Base-by-base conservation (phyloP, 1,140 invertebrate species). In the Drosophila aff. region DNA sequence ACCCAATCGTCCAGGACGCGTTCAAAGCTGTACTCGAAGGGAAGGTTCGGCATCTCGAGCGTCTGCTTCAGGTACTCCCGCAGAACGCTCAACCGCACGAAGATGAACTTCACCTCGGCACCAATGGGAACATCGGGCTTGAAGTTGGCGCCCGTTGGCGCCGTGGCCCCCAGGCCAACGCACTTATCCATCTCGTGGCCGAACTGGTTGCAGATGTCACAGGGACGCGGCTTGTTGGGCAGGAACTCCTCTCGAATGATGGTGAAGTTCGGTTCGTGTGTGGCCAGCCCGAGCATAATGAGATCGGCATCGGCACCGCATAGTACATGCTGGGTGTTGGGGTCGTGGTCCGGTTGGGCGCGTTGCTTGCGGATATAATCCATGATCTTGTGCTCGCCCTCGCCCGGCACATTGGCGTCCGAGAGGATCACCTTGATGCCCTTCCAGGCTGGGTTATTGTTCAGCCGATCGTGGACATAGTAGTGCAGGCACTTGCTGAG, bases 341-440 rank as follows among this genome's bases (percentile, higher is more conserved):
- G 98, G 93, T 99, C 97, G 94, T 99, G 98, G 93, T 98, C 96
- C 1, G 98, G 98, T 93, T 98, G 97, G 23, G 97, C 97, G 95
- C 98, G 95, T 94, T 99, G 99, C 85, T 96, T 96, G n/a, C 99
- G 94, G 78, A 99, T 99, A 93, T 96, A 99, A 94, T 99, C 98
- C 99, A 99, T 99, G 81, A 99, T 99, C 94, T 99, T 99, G 92
- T 99, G 99, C 94, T 99, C 99, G 23, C 99, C 99, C 94, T 99
- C 99, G 21, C 99, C 99, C 15, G 99, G 99, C 10, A 98, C 98
- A 95, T 99, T 99, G 2, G 99, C 99, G 94, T 99, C 99, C 13
- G 98, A 99, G 16, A 99, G 94, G 81, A 99, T 98, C 1, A 99
- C 97, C 93, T 99, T 98, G 61, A 99, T 96, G 43, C 96, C 96